A percentile compares a stretch with the other conserved stretches of the same genome.
Evolutionary conservation across 2,113 vertebrate genomes (phyloP).

Genomic region (Epinephelus moara): DNA sequence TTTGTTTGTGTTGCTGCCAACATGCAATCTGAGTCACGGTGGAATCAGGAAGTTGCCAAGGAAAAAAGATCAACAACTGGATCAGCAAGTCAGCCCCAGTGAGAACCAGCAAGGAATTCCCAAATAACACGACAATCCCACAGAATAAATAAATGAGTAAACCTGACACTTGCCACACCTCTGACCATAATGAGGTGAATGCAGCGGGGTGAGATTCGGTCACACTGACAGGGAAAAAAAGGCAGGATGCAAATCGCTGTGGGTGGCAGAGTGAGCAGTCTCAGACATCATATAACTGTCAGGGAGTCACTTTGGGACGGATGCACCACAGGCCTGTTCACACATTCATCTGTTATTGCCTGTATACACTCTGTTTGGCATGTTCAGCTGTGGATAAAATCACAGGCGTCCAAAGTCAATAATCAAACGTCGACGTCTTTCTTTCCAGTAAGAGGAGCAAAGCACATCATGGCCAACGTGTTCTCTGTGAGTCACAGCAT

Average conservation of each 20-base stretch:
- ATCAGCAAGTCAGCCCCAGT: constrained; percentile 15
- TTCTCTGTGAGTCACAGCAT: constrained; percentile 78
- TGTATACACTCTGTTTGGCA: constrained; percentile 19
- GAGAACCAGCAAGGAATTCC: constrained; percentile 26
- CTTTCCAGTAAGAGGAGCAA: constrained; percentile 55
- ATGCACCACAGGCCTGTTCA: constrained; percentile 34
- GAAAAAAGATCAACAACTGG: constrained; percentile 6
- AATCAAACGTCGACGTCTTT: constrained; percentile 41
- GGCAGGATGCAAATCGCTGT: constrained; percentile 33
- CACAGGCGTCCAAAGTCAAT: constrained; percentile 32
- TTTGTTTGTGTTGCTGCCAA: constrained; percentile 31
- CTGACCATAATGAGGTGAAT: constrained; percentile 54
- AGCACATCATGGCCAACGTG: constrained; percentile 55
- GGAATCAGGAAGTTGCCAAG: constrained; percentile 26
- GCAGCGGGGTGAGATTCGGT: constrained; percentile 57
- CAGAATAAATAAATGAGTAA: constrained; percentile 37
- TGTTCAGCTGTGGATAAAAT: constrained; percentile 42
- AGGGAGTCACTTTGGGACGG: constrained; percentile 31
- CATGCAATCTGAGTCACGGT: constrained; percentile 19
- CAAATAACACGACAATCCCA: constrained; percentile 23
- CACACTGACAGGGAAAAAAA: constrained; percentile 55
- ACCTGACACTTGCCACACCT: constrained; percentile 40
- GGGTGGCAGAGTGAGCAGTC: constrained; percentile 29
- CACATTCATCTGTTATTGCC: constrained; percentile 22
- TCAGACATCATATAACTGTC: constrained; percentile 11